Evolutionary conservation across 2,113 vertebrate species (phyloP).

Genomic region (Steatornis caripensis): DNA sequence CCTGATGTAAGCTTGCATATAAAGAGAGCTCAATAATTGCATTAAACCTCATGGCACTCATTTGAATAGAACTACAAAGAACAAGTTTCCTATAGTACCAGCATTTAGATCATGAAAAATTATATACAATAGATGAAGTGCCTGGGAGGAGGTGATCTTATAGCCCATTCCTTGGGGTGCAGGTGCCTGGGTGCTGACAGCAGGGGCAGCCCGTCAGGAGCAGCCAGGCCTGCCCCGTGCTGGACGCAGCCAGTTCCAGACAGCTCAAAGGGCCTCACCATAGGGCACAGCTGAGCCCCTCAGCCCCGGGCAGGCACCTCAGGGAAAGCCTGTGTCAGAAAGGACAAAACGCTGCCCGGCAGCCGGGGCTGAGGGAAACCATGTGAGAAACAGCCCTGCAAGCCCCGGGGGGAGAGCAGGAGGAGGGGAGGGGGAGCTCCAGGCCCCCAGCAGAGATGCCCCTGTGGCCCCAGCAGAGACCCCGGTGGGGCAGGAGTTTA

Average conservation of each 20-base stretch:
- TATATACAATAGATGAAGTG: neutral
- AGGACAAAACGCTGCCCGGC: neutral
- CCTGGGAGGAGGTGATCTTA: neutral
- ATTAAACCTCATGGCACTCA: neutral
- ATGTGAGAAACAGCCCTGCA: neutral
- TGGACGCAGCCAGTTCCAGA: accelerated
- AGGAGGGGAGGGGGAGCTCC: neutral
- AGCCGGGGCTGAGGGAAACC: neutral
- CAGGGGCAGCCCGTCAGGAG: no score
- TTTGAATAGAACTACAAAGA: neutral
- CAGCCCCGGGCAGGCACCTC: neutral
- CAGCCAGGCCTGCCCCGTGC: accelerated
- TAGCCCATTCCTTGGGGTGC: neutral
- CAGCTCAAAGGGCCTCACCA: accelerated
- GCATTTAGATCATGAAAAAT: neutral
- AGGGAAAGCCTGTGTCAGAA: neutral
- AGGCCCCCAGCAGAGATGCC: neutral
- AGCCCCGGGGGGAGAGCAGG: neutral
- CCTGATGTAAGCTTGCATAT: neutral
- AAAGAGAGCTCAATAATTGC: neutral
- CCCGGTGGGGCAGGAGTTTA: no score
- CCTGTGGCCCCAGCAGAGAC: accelerated
- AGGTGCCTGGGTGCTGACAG: neutral
- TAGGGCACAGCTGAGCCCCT: neutral
- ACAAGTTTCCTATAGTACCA: neutral